Evolutionary conservation across 2,113 vertebrate genomes (phyloP).

Genomic region (Clarias gariepinus): DNA sequence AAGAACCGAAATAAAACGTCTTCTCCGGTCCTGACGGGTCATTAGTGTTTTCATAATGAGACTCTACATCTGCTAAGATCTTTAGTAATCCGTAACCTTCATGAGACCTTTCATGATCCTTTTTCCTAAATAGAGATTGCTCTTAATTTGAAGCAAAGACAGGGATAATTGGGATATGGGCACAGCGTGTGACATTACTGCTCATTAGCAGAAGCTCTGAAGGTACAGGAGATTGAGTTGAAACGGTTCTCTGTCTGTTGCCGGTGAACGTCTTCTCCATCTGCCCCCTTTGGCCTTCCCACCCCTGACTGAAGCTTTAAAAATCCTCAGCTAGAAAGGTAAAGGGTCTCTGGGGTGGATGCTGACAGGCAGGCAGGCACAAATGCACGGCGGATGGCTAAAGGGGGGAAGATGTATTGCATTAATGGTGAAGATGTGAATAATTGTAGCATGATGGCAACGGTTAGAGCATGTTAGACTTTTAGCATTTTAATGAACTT

Average conservation of each 20-base stretch:
- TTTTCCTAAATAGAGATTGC: conserved; percentile 35
- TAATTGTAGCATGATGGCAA: conserved; percentile 36
- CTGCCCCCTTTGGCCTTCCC: conserved; percentile 15
- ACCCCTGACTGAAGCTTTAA: conserved; percentile 26
- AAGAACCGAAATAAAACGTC: not conserved
- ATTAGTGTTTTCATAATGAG: conserved; percentile 39
- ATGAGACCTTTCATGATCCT: conserved; percentile 19
- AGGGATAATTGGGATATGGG: conserved; percentile 54
- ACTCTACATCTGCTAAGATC: conserved; percentile 3
- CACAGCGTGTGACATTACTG: conserved; percentile 32
- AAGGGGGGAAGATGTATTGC: conserved; percentile 9
- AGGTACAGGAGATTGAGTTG: conserved; percentile 34
- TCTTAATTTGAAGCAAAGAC: conserved; percentile 44
- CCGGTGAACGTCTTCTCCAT: not conserved
- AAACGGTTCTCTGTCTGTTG: conserved; percentile 21
- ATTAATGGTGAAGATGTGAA: conserved; percentile 40
- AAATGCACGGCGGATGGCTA: conserved; percentile 9
- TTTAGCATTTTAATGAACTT: conserved; percentile 57
- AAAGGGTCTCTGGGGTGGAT: conserved; percentile 29
- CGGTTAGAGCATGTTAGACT: conserved; percentile 36
- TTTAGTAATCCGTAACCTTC: conserved; percentile 1
- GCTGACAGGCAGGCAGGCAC: conserved; percentile 27
- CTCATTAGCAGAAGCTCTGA: conserved; percentile 57
- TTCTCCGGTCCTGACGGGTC: conserved; percentile 13
- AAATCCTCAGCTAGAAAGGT: conserved; percentile 38